These are phyloP conservation scores for Tachystola acroxantha DNA, from an alignment of 2,888 invertebrate species.

Conservation along the genomic window DNA sequence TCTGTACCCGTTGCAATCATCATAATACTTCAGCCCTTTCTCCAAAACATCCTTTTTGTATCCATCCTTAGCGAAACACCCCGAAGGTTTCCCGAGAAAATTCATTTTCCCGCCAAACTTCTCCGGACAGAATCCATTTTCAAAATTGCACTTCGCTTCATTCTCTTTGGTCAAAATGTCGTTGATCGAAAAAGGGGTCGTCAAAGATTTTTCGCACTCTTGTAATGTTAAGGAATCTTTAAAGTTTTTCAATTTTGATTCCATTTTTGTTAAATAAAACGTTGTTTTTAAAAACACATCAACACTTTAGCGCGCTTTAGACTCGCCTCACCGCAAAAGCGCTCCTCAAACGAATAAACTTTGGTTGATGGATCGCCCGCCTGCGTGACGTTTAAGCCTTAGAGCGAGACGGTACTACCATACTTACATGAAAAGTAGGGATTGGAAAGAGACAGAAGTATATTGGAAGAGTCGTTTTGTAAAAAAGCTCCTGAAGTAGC, in stretches of 20 bases:
- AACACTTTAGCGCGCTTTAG: conserved; percentile 34
- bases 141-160: conserved; percentile 62
- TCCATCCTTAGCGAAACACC: conserved; percentile 38
- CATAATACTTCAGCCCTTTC: conserved; percentile 62
- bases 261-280: conserved; percentile 65
- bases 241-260: conserved; percentile 59
- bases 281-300: conserved; percentile 22
- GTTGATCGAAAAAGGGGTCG: conserved; percentile 85
- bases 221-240: conserved; percentile 50
- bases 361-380: conserved; percentile 70
- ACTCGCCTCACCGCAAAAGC: conserved; percentile 69
- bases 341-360: conserved; percentile 75
- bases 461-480: conserved; percentile 61
- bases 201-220: conserved; percentile 66
- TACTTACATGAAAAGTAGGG: conserved; percentile 5
- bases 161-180: conserved; percentile 82
- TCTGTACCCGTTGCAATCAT: conserved; percentile 54
- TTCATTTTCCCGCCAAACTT: conserved; percentile 60
- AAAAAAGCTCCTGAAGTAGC: conserved; percentile 69
- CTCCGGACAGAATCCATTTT: conserved; percentile 53
- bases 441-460: conserved; percentile 38
- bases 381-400: conserved; percentile 67
- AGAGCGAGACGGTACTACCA: conserved; percentile 43
- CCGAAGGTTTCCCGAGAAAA: conserved; percentile 43
- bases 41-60: conserved; percentile 59